phyloP scores from a whole-genome alignment of 2,797 vertebrate genomes.

The Luscinia megarhynchos region DNA sequence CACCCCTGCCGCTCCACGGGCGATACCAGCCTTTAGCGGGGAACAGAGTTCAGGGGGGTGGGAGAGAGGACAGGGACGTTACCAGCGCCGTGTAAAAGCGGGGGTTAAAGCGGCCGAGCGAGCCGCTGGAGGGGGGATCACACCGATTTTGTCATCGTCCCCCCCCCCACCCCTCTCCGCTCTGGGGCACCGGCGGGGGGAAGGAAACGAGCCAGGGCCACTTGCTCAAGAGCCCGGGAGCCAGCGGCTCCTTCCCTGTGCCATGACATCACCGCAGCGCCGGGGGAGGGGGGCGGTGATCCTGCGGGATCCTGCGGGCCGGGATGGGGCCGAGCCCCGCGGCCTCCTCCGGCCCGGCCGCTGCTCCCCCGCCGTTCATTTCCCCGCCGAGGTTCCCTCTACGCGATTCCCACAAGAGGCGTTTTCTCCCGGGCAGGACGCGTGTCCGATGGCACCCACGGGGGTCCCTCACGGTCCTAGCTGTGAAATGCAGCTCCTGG shows the following conservation, averaged over 20 bases:
- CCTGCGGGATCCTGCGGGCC: background rate
- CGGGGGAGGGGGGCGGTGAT: background rate
- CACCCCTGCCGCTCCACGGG: background rate
- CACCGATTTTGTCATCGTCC: too few species aligned
- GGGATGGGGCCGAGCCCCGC: background rate
- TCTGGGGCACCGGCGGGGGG: background rate
- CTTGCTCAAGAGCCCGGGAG: background rate
- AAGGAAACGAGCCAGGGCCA: background rate
- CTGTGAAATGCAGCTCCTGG: fast-evolving
- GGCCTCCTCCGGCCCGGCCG: fast-evolving
- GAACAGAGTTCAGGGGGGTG: background rate
- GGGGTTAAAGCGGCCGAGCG: background rate
- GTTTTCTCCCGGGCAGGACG: background rate
- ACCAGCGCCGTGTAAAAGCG: background rate
- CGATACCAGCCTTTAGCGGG: fast-evolving
- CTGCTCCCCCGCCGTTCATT: fast-evolving
- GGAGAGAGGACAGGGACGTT: background rate
- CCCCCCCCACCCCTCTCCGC: background rate
- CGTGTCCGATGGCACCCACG: fast-evolving
- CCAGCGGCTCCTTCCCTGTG: conserved; percentile 10
- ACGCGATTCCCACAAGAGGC: fast-evolving
- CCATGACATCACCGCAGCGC: conserved; percentile 61
- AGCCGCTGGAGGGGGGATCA: background rate
- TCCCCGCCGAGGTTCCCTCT: fast-evolving
- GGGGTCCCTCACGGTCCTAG: fast-evolving